Conservation (phyloP, 30 jellyfish, hydroid and myxozoan genomes). For the Cassiopea xamachana region DNA sequence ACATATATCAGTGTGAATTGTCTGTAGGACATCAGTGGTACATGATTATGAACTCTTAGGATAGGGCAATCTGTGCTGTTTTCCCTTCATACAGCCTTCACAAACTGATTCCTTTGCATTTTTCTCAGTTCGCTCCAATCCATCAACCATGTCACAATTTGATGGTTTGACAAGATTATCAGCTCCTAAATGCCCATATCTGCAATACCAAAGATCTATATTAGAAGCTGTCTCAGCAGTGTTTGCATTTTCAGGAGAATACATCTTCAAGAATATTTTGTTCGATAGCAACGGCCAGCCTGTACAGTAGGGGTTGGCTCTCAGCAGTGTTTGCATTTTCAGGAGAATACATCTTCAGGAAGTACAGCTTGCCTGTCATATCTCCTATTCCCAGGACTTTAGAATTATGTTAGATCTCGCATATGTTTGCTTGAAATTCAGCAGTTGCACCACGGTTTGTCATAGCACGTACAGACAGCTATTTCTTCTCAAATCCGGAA, state of each 20-base stretch:
- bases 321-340: constrained; percentile 22
- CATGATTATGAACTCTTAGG: not conserved
- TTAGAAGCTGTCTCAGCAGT: constrained; percentile 14
- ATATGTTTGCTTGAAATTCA: constrained; percentile 17
- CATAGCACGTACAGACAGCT: constrained; percentile 40
- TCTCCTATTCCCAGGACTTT: constrained; percentile 49
- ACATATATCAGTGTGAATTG: constrained; percentile 29
- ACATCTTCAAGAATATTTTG: constrained; percentile 24
- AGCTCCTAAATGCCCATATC: constrained; percentile 64
- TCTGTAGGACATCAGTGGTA: constrained; percentile 7
- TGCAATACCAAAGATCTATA: constrained; percentile 40
- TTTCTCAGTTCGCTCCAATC: not conserved
- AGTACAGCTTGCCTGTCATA: constrained; percentile 31
- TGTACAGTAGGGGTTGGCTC: no score
- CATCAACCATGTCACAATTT: constrained; percentile 23
- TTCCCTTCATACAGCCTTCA: constrained; percentile 51
- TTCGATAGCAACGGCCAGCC: no score
- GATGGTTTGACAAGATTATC: constrained; percentile 24
- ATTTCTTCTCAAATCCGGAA: constrained; percentile 49
- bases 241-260: constrained; percentile 27
- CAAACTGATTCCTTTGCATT: constrained; percentile 11
- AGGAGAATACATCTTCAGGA: no score
- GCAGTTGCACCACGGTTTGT: constrained; percentile 19
- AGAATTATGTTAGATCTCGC: constrained; percentile 8
- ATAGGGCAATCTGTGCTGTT: constrained; percentile 23